Conservation (phyloP, 2,888 invertebrate species). For the Apamea sordens region DNA sequence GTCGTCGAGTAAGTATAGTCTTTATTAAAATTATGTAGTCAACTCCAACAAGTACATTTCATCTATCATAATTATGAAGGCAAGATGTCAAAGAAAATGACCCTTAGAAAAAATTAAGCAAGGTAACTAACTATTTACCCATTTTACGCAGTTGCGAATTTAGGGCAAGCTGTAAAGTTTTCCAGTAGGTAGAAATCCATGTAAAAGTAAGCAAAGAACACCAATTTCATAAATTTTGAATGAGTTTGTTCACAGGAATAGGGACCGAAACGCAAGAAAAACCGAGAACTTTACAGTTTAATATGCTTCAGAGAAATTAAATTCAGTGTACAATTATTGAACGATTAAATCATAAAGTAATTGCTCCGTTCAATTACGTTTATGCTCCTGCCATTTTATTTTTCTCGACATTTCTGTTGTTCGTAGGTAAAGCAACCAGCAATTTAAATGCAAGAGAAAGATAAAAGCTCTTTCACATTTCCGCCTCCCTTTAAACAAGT, state of each 20-base stretch:
- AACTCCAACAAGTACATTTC: not conserved
- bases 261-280: not conserved
- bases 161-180: not conserved
- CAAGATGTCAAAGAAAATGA: not conserved
- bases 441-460: constrained; percentile 11
- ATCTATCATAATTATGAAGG: not conserved
- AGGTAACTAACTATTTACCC: not conserved
- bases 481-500: not conserved
- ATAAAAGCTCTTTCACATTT: constrained; percentile 4
- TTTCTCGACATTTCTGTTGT: not conserved
- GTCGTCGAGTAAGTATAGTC: too few species aligned
- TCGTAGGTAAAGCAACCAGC: not conserved
- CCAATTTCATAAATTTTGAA: not conserved
- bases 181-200: not conserved
- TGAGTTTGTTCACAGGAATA: not conserved
- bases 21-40: not conserved
- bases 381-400: not conserved
- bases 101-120: not conserved
- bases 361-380: not conserved
- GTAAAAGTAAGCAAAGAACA: not conserved
- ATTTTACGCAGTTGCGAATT: not conserved
- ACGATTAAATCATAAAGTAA: constrained; percentile 14
- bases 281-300: too few species aligned
- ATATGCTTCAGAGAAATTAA: not conserved
- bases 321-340: constrained; percentile 6